Evolutionary conservation across 2,113 vertebrate species (phyloP).

Genomic region (Silurus asotus): DNA sequence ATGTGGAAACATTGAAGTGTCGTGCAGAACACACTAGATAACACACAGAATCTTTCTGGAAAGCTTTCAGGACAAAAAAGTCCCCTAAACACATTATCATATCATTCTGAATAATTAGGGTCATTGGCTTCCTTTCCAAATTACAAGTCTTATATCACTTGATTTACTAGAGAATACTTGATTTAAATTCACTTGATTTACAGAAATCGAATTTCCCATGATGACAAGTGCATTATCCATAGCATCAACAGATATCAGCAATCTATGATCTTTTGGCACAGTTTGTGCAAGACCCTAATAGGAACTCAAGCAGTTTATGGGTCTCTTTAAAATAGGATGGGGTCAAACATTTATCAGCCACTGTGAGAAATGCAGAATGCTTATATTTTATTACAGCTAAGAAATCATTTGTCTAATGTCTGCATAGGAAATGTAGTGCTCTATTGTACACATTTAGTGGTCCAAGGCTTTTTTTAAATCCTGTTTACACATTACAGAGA

Average conservation of each 20-base stretch:
- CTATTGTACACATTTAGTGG: not conserved
- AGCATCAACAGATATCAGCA: not conserved
- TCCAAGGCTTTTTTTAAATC: not conserved
- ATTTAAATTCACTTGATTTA: too few species aligned
- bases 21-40: not conserved
- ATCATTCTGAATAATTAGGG: not conserved
- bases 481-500: not conserved
- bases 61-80: not conserved
- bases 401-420: conserved; percentile 4
- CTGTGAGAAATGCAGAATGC: not conserved
- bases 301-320: not conserved
- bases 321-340: not conserved
- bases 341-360: not conserved
- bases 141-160: not conserved
- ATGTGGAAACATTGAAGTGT: not conserved
- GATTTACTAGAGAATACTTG: too few species aligned
- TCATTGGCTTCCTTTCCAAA: not conserved
- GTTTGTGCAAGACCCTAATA: not conserved
- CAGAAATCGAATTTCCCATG: not conserved
- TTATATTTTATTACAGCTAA: conserved; percentile 17
- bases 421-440: not conserved
- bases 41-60: not conserved
- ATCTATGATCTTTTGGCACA: not conserved
- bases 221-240: not conserved
- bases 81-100: not conserved